phyloP scores from a whole-genome alignment of 2,113 vertebrate species.

The Onychostruthus taczanowskii region DNA sequence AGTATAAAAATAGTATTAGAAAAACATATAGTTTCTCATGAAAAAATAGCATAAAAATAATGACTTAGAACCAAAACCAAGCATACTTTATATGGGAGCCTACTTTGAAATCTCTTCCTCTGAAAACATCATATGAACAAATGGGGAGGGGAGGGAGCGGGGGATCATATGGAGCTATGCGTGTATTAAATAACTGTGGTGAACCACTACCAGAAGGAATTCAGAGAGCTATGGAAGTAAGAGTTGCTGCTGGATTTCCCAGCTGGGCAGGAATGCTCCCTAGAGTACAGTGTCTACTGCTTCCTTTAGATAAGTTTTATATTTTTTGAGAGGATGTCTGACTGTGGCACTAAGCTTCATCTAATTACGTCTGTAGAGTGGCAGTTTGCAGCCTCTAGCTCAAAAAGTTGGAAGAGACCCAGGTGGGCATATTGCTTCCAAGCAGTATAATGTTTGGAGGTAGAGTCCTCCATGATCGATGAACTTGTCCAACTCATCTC shows the following conservation, averaged over 20 bases:
- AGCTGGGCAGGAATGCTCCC: not conserved
- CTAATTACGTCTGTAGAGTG: not conserved
- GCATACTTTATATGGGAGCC: not conserved
- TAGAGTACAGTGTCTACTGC: not conserved
- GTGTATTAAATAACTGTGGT: not conserved
- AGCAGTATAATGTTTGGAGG: not conserved
- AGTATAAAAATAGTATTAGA: not conserved
- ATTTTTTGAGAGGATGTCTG: not conserved
- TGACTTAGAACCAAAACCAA: not conserved
- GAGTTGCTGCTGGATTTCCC: not conserved
- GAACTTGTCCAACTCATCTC: not conserved
- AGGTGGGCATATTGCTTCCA: not conserved
- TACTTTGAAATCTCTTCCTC: not conserved
- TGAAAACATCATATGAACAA: not conserved
- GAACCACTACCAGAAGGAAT: not conserved
- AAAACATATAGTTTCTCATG: not conserved
- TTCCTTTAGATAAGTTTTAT: not conserved
- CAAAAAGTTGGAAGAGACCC: not conserved
- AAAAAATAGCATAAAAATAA: not conserved
- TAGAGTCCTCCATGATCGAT: rapidly evolving
- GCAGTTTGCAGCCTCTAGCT: not conserved
- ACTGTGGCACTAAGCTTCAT: not conserved
- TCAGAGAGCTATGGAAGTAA: not conserved
- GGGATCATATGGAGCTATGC: not conserved
- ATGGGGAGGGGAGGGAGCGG: rapidly evolving